Evolutionary conservation across 1,140 invertebrate genomes (phyloP), one percentile per base, ranked within the genome.

Genomic region (Ceratoteleas bidentatus): DNA sequence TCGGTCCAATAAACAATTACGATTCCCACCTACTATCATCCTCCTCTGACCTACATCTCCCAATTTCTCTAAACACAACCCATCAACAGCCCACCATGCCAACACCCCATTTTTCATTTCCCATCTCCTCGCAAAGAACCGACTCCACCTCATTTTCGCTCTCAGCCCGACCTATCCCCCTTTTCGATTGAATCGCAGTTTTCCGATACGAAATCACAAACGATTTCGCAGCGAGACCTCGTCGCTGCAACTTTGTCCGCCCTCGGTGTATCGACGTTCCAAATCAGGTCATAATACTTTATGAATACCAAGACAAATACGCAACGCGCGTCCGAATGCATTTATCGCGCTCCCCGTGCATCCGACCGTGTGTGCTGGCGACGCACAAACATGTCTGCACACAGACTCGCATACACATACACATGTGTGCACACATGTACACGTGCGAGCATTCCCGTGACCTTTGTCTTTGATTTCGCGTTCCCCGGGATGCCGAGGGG

Each of bases 241-340:
- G n/a, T 40, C 38, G 38, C 45, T 6, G 45, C 11, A 49, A 11
- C 45, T 49, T 0, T 49, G 45, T 8, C 15, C 14, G 5, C 11
- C 0, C 16, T 52, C 49, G n/a, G 13, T 24, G 49, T 32, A 54
- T 52, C 11, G 16, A 16, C 11, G 24, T 61, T 32, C 43, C 43
- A 33, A 65, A 43, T 54, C 50, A 65, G 62, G 62, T 65, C 50
- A 54, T 45, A 65, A 65, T 43, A 33, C 38, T 65, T 43, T 2
- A 9, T 14, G 38, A 65, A 43, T 45, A 14, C 4, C n/a, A 43
- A 54, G 15, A 32, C 49, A 54, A 40, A 64, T 45, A 33, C 38
- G 16, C 38, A 15, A 43, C 6, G 47, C 43, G 24, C 54, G 36
- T 38, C 33, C 7, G 15, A 54, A 53, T 45, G 14, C 54, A 33